Evolutionary conservation across 2,797 vertebrate species (phyloP).

Genomic region (Fistularia tabacaria): DNA sequence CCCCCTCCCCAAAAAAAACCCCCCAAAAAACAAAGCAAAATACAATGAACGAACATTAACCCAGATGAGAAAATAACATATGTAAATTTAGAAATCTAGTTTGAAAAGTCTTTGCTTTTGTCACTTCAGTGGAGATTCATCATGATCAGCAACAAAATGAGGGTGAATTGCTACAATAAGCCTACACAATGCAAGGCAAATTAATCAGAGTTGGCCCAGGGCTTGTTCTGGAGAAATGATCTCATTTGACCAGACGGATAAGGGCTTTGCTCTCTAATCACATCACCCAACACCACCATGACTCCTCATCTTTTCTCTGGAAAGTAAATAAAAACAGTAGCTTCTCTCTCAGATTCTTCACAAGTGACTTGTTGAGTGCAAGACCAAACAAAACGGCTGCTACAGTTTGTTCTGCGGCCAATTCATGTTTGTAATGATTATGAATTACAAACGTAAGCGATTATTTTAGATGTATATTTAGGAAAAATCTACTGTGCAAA

Average conservation of each 20-base stretch:
- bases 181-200: constrained; percentile 64
- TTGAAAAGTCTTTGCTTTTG: constrained; percentile 23
- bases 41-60: not conserved
- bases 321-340: constrained; percentile 31
- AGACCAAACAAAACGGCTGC: not conserved
- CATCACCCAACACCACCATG: constrained; percentile 40
- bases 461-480: constrained; percentile 18
- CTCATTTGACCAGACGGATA: constrained; percentile 65
- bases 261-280: constrained; percentile 65
- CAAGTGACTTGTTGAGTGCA: not conserved
- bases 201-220: constrained; percentile 69
- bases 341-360: constrained; percentile 6
- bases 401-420: constrained; percentile 11
- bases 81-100: too few relatives aligned
- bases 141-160: constrained; percentile 35
- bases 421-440: constrained; percentile 28
- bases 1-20: too few relatives aligned
- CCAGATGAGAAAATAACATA: too few relatives aligned
- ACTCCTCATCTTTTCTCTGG: constrained; percentile 49
- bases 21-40: too few relatives aligned
- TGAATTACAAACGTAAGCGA: constrained; percentile 22
- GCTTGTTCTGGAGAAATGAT: constrained; percentile 66
- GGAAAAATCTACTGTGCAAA: constrained; percentile 12
- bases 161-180: constrained; percentile 62
- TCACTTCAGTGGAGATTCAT: constrained; percentile 36